These are phyloP conservation scores for Lochmaea crataegi DNA, from an alignment of 2,888 invertebrate species.

Conservation along the genomic window DNA sequence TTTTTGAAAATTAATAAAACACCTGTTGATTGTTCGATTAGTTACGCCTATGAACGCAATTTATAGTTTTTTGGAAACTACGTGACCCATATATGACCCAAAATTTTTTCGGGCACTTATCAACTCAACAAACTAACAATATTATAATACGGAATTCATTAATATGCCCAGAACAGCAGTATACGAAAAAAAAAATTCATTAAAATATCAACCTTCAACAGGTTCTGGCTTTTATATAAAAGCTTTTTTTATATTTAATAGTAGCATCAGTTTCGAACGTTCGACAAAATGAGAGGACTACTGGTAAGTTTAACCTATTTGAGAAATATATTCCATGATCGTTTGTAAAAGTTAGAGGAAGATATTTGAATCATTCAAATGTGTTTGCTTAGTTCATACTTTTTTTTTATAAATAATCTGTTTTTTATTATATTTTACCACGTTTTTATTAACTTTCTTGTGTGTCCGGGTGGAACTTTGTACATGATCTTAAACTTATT, in stretches of 20 bases:
- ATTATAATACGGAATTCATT: background rate
- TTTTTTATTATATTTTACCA: too few species aligned
- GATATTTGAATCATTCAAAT: background rate
- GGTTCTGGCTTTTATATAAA: constrained; percentile 35
- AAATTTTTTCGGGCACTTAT: constrained; percentile 4
- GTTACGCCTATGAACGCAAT: background rate
- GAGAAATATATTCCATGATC: background rate
- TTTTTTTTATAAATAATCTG: background rate
- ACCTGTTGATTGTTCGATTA: background rate
- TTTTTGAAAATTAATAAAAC: background rate
- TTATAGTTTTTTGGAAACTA: background rate
- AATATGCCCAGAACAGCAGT: background rate
- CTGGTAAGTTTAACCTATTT: constrained; percentile 35
- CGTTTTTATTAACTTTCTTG: too few species aligned
- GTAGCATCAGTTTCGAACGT: constrained; percentile 27
- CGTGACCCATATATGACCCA: background rate
- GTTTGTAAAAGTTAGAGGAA: background rate
- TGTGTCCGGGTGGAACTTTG: too few species aligned
- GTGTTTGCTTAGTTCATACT: too few species aligned
- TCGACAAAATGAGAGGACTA: constrained; percentile 38
- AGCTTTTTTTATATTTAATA: constrained; percentile 32
- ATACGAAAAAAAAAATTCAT: constrained; percentile 25
- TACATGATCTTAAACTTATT: too few species aligned
- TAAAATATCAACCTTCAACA: constrained; percentile 35
- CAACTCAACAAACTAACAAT: background rate